Evolutionary conservation across 2,113 vertebrate genomes (phyloP).

Genomic region (Tichodroma muraria): DNA sequence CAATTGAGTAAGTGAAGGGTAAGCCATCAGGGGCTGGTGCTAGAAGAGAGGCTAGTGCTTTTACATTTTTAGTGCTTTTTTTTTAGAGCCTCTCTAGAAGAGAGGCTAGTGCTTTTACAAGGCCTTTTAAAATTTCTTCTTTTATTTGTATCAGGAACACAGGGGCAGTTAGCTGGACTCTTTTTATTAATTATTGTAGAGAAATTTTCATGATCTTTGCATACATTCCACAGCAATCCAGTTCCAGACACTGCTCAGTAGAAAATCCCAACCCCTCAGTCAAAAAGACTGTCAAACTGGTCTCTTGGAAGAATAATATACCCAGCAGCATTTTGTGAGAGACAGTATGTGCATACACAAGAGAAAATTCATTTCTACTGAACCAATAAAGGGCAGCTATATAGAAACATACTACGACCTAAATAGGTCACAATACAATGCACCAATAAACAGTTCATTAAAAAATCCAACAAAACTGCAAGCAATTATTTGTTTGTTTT

Average conservation of each 20-base stretch:
- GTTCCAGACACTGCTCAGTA: background rate
- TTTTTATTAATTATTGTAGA: background rate
- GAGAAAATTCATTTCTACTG: background rate
- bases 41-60: background rate
- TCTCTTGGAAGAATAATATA: background rate
- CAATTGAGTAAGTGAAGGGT: constrained; percentile 33
- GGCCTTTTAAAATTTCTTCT: background rate
- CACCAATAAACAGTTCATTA: background rate
- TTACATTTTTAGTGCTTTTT: too few relatives aligned
- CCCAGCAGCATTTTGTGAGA: background rate
- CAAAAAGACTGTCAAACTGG: background rate
- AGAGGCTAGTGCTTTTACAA: background rate
- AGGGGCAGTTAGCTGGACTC: background rate
- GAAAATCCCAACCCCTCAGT: background rate
- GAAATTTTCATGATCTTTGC: background rate
- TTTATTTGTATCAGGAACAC: background rate
- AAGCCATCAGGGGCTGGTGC: background rate
- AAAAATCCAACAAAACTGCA: background rate
- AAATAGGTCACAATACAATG: background rate
- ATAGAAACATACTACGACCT: background rate
- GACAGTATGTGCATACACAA: background rate
- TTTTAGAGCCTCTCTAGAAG: too few relatives aligned
- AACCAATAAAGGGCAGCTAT: background rate
- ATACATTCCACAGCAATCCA: background rate
- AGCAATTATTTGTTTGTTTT: background rate